These are phyloP conservation scores for Sceliomorpha sp. DNA, from an alignment of 2,888 invertebrate genomes.

Conservation along the genomic window DNA sequence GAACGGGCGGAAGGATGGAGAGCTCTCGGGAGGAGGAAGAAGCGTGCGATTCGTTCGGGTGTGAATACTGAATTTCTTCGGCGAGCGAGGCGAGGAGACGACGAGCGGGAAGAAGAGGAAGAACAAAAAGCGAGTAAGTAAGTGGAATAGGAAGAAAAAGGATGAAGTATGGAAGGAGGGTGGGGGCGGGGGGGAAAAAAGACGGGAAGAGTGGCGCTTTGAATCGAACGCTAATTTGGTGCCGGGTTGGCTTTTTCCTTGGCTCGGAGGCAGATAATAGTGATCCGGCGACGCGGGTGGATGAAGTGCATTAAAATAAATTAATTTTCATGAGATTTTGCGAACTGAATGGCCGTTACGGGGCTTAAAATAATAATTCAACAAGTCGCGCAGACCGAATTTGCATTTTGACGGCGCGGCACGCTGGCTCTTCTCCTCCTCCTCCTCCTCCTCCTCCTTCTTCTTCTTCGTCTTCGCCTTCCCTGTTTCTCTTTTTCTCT, in stretches of 20 bases:
- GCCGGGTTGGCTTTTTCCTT: constrained; percentile 51
- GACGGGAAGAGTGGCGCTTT: too few species aligned
- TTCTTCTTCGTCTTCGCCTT: constrained; percentile 38
- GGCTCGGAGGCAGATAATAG: constrained; percentile 52
- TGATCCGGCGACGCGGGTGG: constrained; percentile 57
- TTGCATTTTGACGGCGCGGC: constrained; percentile 69
- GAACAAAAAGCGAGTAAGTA: too few species aligned
- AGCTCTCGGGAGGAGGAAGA: constrained; percentile 22
- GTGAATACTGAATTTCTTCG: constrained; percentile 60
- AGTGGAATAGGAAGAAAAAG: too few species aligned
- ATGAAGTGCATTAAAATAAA: constrained; percentile 73
- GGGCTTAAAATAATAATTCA: constrained; percentile 75
- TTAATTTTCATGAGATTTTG: constrained; percentile 75
- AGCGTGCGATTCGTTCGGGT: constrained; percentile 51
- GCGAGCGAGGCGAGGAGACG: constrained; percentile 30
- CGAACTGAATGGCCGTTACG: constrained; percentile 70
- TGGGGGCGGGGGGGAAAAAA: too few species aligned
- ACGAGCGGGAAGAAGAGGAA: constrained; percentile 31
- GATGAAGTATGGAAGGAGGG: too few species aligned
- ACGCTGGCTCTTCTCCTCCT: too few species aligned
- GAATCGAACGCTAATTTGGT: constrained; percentile 75
- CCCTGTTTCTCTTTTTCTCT: too few species aligned
- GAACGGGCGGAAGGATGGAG: too few species aligned
- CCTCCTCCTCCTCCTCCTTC: too few species aligned
- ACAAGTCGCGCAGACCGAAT: constrained; percentile 68